Base-by-base conservation (phyloP, 2,113 vertebrate species). In the Arizona elegans region DNA sequence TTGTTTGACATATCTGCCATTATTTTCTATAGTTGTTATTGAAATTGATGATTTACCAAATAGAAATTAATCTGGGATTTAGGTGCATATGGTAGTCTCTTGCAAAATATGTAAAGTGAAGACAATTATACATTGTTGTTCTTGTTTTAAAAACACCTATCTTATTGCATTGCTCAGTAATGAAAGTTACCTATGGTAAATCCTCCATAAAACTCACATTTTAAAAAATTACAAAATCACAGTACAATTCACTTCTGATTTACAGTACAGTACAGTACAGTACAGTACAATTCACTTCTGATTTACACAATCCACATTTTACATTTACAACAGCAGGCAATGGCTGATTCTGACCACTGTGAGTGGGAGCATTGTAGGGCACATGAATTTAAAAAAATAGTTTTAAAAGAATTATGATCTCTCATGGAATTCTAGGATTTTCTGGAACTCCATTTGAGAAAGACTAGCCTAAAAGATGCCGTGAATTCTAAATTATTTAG, bases 21-120 rank as follows among this genome's bases (percentile, higher is more conserved):
- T 33, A 85, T 85, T 89, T 50, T 38, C 26, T 92, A 92, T 89
- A 81, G 87, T 1, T 10, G 89, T 95, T 33, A 47, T 85, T 93
- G 26, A 92, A 29, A 26, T 92, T 86, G 94, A 70, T 90, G 89
- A 92, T 38, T 85, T 81, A 13, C 43, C 6, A 85, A 43, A 29
- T 52, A 86, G 10, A 58, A 75, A 21, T 86, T 29, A 59, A 15
- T 81, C 70, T 52, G 26, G 13, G 17, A 26, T n/a, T 59, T 85
- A 23, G 9, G n/a, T 58, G 55, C 26, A 23, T 90, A 33, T 90
- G 33, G 8, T 13, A 85, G 15, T 54, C n/a, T 89, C 33, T 70
- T 38, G 54, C 10, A 54, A 38, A 92, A 85, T 85, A 43, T 54
- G 26, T 8, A 58, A 86, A 89, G n/a, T 23, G 5, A n/a, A 56